Evolutionary conservation across 2,888 invertebrate species (phyloP), one percentile per base, ranked within the genome.

Genomic region (Drosophila subsilvestris): DNA sequence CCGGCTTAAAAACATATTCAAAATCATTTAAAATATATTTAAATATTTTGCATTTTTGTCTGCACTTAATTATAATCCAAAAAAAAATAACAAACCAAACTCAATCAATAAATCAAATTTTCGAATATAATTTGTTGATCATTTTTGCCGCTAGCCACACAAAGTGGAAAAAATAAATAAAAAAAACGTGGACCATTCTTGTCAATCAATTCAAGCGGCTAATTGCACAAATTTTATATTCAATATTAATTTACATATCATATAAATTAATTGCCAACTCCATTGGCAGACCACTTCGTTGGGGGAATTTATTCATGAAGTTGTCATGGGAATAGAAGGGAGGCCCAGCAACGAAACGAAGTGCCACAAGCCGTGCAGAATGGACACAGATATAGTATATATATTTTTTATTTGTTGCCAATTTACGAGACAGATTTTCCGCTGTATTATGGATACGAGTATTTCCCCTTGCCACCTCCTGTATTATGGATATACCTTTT

Each of bases 181-280:
- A 43, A 18, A 10, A 6, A 6, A 14, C 14, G 37, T 14, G 37
- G 14, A 14, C 32, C n/a, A 25, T 48, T 27, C 48, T 42, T 55
- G 56, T 66, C 67, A 55, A 56, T 66, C 65, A 66, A 66, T 67
- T 66, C 65, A 67, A 32, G 67, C 65, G 65, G 67, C 67, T 66
- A 66, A 66, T 66, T 66, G 65, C 65, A 49, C 65, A 66, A 56
- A 49, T 66, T 48, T 67, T 56, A 49, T 67, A 66, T 66, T 66
- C 67, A 67, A 66, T 66, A 66, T 66, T 66, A 69, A 69, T 69
- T 68, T 69, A 69, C 70, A 68, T 69, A 48, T 69, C 68, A 70
- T 69, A 69, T 69, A 68, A 69, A 68, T 68, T 69, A 68, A 68
- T 68, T 69, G 42, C 48, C 20, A 12, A 6, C 51, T 43, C 3